Evolutionary conservation across 64 coral and sea anemone species (phyloP).

Genomic region (Porites australiensis): DNA sequence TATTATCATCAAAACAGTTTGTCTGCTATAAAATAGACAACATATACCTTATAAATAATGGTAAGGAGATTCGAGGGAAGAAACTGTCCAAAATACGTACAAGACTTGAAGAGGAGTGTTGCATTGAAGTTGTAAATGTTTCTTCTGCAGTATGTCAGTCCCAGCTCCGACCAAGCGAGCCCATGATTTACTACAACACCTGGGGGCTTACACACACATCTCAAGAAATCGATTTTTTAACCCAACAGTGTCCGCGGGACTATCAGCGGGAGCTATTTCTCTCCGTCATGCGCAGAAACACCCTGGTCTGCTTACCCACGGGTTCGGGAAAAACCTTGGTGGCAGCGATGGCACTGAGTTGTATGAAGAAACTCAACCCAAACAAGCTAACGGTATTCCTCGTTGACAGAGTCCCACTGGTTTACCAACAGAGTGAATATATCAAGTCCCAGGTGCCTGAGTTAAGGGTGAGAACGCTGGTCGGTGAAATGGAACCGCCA

Average conservation of each 20-base stretch:
- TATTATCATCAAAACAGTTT: slow-evolving; percentile 38
- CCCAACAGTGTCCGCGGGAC: slow-evolving; percentile 66
- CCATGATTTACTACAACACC: slow-evolving; percentile 85
- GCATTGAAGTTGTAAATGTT: slow-evolving; percentile 70
- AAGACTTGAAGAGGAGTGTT: slow-evolving; percentile 34
- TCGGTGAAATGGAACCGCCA: slow-evolving; percentile 57
- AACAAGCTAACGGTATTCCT: slow-evolving; percentile 86
- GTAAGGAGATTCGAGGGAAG: slow-evolving; percentile 54
- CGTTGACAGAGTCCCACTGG: slow-evolving; percentile 83
- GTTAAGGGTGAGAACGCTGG: slow-evolving; percentile 71
- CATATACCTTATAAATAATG: slow-evolving; percentile 17
- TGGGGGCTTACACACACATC: slow-evolving; percentile 22
- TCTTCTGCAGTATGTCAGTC: not conserved
- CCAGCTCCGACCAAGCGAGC: not conserved
- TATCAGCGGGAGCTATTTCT: slow-evolving; percentile 92
- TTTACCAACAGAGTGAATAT: slow-evolving; percentile 88
- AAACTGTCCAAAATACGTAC: slow-evolving; percentile 48
- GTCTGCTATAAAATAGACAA: slow-evolving; percentile 78
- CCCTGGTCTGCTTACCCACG: slow-evolving; percentile 89
- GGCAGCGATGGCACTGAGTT: slow-evolving; percentile 85
- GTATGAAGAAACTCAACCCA: slow-evolving; percentile 91
- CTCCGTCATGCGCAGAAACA: slow-evolving; percentile 75
- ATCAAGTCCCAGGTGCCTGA: slow-evolving; percentile 68
- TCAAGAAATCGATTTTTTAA: slow-evolving; percentile 51
- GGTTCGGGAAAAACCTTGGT: slow-evolving; percentile 95